phyloP scores from a whole-genome alignment of 2,113 vertebrate genomes.

The Micronisus gabar region DNA sequence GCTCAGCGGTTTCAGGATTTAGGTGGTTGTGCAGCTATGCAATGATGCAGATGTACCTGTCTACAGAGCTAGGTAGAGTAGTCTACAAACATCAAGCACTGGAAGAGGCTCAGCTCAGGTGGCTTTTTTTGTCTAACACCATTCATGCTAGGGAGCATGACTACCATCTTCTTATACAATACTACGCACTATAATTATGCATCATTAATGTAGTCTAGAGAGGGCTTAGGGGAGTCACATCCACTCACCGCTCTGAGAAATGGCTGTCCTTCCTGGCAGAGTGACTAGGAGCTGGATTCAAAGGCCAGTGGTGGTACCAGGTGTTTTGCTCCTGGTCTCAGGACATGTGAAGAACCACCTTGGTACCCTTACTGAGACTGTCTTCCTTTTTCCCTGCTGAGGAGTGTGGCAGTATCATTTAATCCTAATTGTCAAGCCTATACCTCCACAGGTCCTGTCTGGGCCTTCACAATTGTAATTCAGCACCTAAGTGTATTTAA shows the following conservation, averaged over 20 bases:
- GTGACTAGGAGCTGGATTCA: neutral
- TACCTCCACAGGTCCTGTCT: neutral
- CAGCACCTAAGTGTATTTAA: neutral
- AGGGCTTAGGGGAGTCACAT: neutral
- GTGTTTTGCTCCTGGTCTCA: neutral
- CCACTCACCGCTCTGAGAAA: neutral
- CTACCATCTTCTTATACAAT: neutral
- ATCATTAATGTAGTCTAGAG: rapidly evolving
- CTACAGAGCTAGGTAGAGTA: neutral
- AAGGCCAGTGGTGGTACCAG: neutral
- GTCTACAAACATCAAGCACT: neutral
- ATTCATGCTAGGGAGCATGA: neutral
- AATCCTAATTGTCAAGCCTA: neutral
- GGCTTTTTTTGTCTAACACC: neutral
- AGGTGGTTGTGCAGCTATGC: neutral
- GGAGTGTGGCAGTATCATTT: neutral
- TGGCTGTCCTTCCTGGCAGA: neutral
- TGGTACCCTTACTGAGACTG: neutral
- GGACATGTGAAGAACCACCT: neutral
- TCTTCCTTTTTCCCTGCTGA: neutral
- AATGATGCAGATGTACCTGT: neutral
- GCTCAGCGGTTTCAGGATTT: neutral
- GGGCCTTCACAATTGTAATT: neutral
- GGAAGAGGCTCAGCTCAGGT: neutral
- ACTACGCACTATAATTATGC: neutral